Base-by-base conservation (phyloP, 2,797 vertebrate species). In the Toxotes lorentzi region DNA sequence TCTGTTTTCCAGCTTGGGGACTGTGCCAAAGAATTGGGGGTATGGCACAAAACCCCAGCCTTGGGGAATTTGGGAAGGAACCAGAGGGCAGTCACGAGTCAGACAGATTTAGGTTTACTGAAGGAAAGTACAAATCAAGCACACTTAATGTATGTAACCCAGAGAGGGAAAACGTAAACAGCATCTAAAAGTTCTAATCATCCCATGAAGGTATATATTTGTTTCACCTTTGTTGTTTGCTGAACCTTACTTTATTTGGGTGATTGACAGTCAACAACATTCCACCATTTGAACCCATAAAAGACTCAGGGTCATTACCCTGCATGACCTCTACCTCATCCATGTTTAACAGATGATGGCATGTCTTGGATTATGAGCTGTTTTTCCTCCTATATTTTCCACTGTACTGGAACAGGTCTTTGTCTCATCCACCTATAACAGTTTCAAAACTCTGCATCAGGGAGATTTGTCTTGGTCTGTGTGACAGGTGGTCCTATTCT, bases 11-110 rank as follows among this genome's bases (percentile, higher is more conserved):
- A 88, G 84, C 66, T 54, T 63, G 58, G 66, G 64, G 79, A 82
- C 78, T n/a, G 73, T 84, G 87, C 88, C 88, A 86, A 78, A 87
- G 78, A 88, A 71, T 58, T 82, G 69, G 69, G 69, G 85, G 86
- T 85, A 90, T 85, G 82, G 85, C 84, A 90, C 66, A 85, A 81
- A 89, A 85, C 27, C 73, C 40, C 62, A 21, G 78, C 78, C 68
- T 66, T 67, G 14, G 79, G 84, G 86, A 89, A 86, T 91, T 82
- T 92, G 86, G 86, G 65, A 83, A 81, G 62, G 58, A 81, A 81
- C 79, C 76, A 88, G 71, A 82, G 86, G 87, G 81, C 58, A 86
- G 64, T 85, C 73, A 74, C 30, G 53, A 87, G 85, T 85, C 73
- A 86, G 54, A 65, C n/a, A 80, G 62, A 81, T 79, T 76, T 78